Conservation (phyloP, 1,140 invertebrate species). For the Bombus polaris region DNA sequence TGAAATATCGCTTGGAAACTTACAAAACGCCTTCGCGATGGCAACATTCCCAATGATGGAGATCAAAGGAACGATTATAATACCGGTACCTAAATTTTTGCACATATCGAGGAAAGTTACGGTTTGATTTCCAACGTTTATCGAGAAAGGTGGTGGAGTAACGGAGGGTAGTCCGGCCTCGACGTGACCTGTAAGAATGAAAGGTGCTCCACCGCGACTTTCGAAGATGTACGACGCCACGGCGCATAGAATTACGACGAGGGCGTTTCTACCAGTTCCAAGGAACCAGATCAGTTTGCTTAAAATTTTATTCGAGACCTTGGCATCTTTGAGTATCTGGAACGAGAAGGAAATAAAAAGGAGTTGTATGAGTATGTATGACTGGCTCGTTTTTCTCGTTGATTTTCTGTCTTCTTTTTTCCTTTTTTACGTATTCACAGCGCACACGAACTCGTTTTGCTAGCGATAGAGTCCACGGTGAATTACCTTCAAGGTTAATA, state of each 20-base stretch:
- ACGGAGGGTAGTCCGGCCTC: slow-evolving; percentile 84
- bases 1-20: slow-evolving; percentile 67
- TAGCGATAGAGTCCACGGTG: neutral
- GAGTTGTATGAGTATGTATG: neutral
- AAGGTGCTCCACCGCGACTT: slow-evolving; percentile 77
- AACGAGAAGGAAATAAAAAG: neutral
- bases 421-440: neutral
- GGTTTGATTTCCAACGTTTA: slow-evolving; percentile 81
- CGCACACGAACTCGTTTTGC: neutral
- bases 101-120: slow-evolving; percentile 83
- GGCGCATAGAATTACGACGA: slow-evolving; percentile 88
- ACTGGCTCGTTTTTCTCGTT: neutral
- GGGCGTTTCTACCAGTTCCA: slow-evolving; percentile 89
- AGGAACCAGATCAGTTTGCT: slow-evolving; percentile 86
- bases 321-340: slow-evolving; percentile 80
- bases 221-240: slow-evolving; percentile 84
- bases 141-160: slow-evolving; percentile 82
- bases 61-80: slow-evolving; percentile 87
- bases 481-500: slow-evolving; percentile 86
- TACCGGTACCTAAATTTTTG: slow-evolving; percentile 84
- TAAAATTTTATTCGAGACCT: slow-evolving; percentile 79
- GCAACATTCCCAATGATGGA: slow-evolving; percentile 89
- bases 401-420: neutral
- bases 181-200: slow-evolving; percentile 82
- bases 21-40: slow-evolving; percentile 90